Evolutionary conservation across 2,888 invertebrate species (phyloP), one percentile per base, ranked within the genome.

Genomic region (Netelia inedita): DNA sequence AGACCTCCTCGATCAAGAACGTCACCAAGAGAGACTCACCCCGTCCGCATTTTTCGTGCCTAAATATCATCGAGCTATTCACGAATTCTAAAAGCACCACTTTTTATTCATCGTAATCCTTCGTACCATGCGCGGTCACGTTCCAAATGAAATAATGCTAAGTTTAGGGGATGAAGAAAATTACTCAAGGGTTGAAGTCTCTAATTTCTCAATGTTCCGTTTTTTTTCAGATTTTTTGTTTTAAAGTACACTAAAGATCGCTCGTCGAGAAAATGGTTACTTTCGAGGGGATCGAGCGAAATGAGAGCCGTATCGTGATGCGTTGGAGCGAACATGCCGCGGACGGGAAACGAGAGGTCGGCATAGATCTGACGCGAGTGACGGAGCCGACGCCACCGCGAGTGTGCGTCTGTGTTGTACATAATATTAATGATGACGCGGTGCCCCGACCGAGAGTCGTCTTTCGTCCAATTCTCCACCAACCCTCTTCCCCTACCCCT

Each of bases 381-480:
- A 91, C 89, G 91, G 55, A 89, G 89, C 91, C 85, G 83, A 83
- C 85, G 74, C 75, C 82, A 89, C 81, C 85, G 65, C 46, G 61
- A 50, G 78, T 41, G 63, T 71, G 71, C 71, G 61, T 65, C 41
- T 72, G 85, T 88, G 89, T 78, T 82, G 89, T 87, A 88, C 89
- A 87, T 91, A 91, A 92, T 92, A 92, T 92, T 92, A 92, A 92
- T 92, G 92, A 92, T 92, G 90, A 90, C 91, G 90, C 85, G 90
- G 73, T 86, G 81, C 85, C 76, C 79, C 80, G 66, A 82, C 84
- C 69, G 68, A 73, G 82, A 79, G 76, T 78, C 80, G 83, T 80
- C 83, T 75, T 79, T 79, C 79, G 69, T 85, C 85, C 83, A 83
- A 85, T 83, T 81, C 81, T 74, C 57, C 63, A 68, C 69, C 78